Evolutionary conservation across 2,113 vertebrate genomes (phyloP).

Genomic region (Eira barbara): DNA sequence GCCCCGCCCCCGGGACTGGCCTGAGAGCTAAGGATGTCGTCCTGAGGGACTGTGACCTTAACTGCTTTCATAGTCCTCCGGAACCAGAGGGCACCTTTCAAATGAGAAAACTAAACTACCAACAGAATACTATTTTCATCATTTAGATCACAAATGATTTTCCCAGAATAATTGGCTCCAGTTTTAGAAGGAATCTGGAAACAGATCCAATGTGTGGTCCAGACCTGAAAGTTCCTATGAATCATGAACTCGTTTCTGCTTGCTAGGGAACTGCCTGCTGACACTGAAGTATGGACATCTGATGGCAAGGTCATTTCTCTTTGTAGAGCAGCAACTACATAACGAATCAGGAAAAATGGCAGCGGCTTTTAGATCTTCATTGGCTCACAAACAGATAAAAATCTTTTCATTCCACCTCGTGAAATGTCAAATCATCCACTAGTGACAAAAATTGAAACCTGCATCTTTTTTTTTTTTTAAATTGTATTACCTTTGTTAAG

Average conservation of each 20-base stretch:
- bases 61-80: neutral
- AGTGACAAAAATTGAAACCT: neutral
- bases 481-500: neutral
- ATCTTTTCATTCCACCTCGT: neutral
- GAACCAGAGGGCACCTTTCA: neutral
- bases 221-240: neutral
- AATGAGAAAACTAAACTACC: neutral
- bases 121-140: neutral
- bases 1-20: neutral
- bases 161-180: neutral
- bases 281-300: neutral
- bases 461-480: neutral
- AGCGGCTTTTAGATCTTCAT: neutral
- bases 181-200: slow-evolving; percentile 20
- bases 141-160: slow-evolving; percentile 9
- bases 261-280: neutral
- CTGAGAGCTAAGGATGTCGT: neutral
- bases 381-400: neutral
- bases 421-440: neutral
- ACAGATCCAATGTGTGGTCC: neutral
- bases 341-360: neutral
- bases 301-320: neutral
- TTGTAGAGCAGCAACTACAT: neutral
- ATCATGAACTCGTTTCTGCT: neutral
- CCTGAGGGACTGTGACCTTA: neutral